phyloP scores from a whole-genome alignment of 2,888 invertebrate genomes.

The Caenorhabditis sp. region DNA sequence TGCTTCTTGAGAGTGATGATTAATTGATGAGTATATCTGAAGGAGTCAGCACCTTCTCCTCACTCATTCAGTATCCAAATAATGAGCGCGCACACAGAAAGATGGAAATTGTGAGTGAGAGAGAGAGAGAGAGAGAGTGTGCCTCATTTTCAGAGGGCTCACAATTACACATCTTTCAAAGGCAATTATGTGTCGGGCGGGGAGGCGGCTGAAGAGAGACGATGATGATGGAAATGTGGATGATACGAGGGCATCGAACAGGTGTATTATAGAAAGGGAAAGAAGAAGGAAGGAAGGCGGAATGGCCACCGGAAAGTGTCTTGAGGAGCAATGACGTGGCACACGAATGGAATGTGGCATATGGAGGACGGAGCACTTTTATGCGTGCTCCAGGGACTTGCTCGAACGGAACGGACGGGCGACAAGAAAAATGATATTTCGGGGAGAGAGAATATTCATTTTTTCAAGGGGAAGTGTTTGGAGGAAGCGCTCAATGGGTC shows the following conservation, averaged over 20 bases:
- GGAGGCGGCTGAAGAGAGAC: not conserved
- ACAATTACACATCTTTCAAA: slow-evolving; percentile 37
- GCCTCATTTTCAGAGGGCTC: slow-evolving; percentile 1
- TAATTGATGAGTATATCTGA: slow-evolving; percentile 47
- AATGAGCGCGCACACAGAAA: too few species aligned
- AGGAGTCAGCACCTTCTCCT: slow-evolving; percentile 6
- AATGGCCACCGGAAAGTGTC: slow-evolving; percentile 22
- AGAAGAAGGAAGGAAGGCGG: slow-evolving; percentile 1
- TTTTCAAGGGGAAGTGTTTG: not conserved
- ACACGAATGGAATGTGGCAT: slow-evolving; percentile 8
- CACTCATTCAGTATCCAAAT: slow-evolving; percentile 23
- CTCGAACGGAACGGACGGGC: not conserved
- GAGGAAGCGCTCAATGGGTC: too few species aligned
- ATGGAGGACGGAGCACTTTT: slow-evolving; percentile 23
- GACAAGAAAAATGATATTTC: slow-evolving; percentile 23
- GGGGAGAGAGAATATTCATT: slow-evolving; percentile 3
- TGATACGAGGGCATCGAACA: not conserved
- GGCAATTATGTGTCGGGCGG: slow-evolving; percentile 27
- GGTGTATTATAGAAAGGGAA: not conserved
- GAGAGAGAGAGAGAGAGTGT: slow-evolving; percentile 2
- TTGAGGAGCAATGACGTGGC: slow-evolving; percentile 6
- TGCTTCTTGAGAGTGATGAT: slow-evolving; percentile 29
- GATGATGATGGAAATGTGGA: not conserved
- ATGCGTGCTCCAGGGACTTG: slow-evolving; percentile 32
- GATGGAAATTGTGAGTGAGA: too few species aligned